These are phyloP conservation scores for Nansenia antarctica DNA, from an alignment of 2,113 vertebrate genomes.

Conservation along the genomic window DNA sequence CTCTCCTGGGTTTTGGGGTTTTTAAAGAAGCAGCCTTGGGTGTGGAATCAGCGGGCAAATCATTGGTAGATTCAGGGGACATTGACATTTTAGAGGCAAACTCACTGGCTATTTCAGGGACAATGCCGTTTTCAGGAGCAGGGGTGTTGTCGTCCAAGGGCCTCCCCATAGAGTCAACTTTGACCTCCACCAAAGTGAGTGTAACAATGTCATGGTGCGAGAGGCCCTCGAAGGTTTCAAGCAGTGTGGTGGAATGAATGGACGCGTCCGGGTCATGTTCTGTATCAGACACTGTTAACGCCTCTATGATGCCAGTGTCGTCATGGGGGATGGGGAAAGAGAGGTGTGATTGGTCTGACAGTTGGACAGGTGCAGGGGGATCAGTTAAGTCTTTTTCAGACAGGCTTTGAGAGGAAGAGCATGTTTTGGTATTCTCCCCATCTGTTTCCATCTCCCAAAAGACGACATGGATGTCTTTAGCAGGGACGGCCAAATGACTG, in stretches of 20 bases:
- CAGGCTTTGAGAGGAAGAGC: conserved; percentile 27
- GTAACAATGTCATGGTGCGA: conserved; percentile 70
- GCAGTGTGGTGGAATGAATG: conserved; percentile 57
- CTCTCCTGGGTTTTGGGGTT: background rate
- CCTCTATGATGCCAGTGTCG: conserved; percentile 31
- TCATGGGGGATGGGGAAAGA: conserved; percentile 33
- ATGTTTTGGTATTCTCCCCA: background rate
- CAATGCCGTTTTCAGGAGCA: background rate
- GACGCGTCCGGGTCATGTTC: conserved; percentile 14
- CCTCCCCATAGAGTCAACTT: conserved; percentile 43
- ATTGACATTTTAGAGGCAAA: background rate
- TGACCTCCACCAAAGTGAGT: conserved; percentile 75
- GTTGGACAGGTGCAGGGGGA: background rate
- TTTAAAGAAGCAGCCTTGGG: background rate
- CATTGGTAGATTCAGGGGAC: background rate
- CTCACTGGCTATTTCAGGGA: background rate
- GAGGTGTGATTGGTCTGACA: background rate
- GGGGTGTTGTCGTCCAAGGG: conserved; percentile 6
- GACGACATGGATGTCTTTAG: conserved; percentile 84
- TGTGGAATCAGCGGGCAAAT: background rate
- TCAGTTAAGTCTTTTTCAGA: background rate
- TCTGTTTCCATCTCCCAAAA: conserved; percentile 83
- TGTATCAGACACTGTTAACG: background rate
- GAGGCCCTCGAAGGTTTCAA: conserved; percentile 69
- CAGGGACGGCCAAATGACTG: conserved; percentile 71